phyloP scores from a whole-genome alignment of 1,140 invertebrate genomes.

The Temnothorax curvispinosus region DNA sequence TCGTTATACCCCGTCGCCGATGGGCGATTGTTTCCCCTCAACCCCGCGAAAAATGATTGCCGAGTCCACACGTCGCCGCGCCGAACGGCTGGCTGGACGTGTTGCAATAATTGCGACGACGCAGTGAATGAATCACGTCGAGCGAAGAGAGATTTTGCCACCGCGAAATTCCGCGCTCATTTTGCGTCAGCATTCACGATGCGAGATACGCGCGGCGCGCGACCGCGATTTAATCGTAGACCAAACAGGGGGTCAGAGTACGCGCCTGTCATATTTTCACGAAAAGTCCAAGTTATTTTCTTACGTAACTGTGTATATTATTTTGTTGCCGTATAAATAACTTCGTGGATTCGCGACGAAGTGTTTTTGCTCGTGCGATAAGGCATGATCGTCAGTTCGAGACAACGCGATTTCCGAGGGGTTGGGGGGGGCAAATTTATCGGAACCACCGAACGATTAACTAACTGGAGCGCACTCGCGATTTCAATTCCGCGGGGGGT shows the following conservation, averaged over 20 bases:
- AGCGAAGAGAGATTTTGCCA: not conserved
- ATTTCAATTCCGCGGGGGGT: not conserved
- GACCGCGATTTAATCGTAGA: not conserved
- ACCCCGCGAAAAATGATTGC: constrained; percentile 68
- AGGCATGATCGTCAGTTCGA: not conserved
- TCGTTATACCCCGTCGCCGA: constrained; percentile 77
- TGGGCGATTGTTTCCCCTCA: constrained; percentile 75
- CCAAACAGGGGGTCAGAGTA: not conserved
- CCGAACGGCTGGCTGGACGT: constrained; percentile 5
- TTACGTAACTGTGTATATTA: not conserved
- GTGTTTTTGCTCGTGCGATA: not conserved
- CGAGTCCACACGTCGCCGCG: constrained; percentile 37
- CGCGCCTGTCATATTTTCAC: not conserved
- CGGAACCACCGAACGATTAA: constrained; percentile 6
- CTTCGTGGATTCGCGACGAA: not conserved
- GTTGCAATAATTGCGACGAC: constrained; percentile 18
- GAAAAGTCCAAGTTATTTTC: too few relatives aligned
- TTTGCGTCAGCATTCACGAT: not conserved
- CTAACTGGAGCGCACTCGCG: constrained; percentile 19
- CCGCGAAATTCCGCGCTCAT: not conserved
- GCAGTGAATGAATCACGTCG: not conserved
- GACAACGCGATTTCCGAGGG: not conserved
- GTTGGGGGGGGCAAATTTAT: not conserved
- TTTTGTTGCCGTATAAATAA: too few relatives aligned
- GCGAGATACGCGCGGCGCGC: too few relatives aligned